phyloP scores from a whole-genome alignment of 2,113 vertebrate genomes.

The Zapornia atra region DNA sequence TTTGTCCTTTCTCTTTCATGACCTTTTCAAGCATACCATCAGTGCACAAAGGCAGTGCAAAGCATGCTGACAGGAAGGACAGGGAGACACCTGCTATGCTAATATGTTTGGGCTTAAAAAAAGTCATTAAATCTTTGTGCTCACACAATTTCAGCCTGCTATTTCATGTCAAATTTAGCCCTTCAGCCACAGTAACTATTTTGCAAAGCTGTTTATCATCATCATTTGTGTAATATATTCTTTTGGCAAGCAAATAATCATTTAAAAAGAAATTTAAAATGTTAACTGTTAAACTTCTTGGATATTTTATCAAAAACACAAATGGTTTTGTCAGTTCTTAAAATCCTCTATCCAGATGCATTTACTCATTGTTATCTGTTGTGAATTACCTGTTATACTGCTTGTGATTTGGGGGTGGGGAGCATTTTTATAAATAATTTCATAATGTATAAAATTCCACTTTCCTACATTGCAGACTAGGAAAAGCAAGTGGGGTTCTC shows the following conservation, averaged over 20 bases:
- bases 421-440: neutral
- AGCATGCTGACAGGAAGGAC: neutral
- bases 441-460: neutral
- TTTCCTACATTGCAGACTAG: neutral
- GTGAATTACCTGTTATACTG: neutral
- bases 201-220: neutral
- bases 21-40: neutral
- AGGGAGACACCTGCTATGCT: neutral
- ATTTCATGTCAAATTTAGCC: neutral
- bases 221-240: neutral
- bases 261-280: neutral
- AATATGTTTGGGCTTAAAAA: neutral
- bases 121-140: neutral
- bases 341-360: fast-evolving
- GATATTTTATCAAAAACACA: neutral
- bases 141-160: neutral
- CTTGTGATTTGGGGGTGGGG: neutral
- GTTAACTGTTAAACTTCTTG: neutral
- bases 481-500: neutral
- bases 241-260: neutral
- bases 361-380: neutral
- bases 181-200: neutral
- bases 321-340: neutral
- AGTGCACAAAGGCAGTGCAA: neutral
- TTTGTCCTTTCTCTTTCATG: neutral